These are phyloP conservation scores for Pomacea maculata DNA, from an alignment of 1,140 invertebrate species.

Conservation along the genomic window DNA sequence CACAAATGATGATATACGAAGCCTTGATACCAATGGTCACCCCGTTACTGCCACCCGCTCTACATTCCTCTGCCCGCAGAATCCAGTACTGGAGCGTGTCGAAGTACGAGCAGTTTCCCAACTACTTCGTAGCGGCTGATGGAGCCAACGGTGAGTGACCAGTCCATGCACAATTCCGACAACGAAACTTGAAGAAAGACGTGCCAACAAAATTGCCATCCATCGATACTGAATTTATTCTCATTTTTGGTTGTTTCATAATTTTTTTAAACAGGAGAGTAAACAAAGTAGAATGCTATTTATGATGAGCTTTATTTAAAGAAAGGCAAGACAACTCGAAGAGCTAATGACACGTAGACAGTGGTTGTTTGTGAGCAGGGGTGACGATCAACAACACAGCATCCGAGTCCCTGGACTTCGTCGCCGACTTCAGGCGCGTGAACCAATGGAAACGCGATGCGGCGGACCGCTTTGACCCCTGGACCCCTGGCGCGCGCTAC, in stretches of 20 bases:
- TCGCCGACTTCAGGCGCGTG: slow-evolving; percentile 40
- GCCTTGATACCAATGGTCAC: no score
- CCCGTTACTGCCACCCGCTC: not conserved
- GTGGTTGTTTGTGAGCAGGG: no score
- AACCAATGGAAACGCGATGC: slow-evolving; percentile 51
- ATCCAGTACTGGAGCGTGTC: slow-evolving; percentile 49
- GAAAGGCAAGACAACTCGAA: no score
- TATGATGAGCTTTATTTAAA: no score
- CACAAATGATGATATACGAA: no score
- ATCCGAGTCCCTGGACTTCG: slow-evolving; percentile 40
- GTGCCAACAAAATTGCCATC: no score
- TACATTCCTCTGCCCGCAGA: not conserved
- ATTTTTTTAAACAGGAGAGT: no score
- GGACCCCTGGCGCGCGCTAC: slow-evolving; percentile 32
- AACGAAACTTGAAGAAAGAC: no score
- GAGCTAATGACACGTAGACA: no score
- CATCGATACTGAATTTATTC: no score
- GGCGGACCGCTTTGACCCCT: slow-evolving; percentile 48
- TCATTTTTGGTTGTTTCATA: no score
- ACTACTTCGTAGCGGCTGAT: slow-evolving; percentile 48
- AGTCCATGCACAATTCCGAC: not conserved
- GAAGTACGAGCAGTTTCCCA: slow-evolving; percentile 52
- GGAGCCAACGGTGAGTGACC: slow-evolving; percentile 28
- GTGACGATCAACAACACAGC: slow-evolving; percentile 32
- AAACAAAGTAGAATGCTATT: no score